Evolutionary conservation across 1,140 invertebrate genomes (phyloP), one percentile per base, ranked within the genome.

Genomic region (Galleria mellonella): DNA sequence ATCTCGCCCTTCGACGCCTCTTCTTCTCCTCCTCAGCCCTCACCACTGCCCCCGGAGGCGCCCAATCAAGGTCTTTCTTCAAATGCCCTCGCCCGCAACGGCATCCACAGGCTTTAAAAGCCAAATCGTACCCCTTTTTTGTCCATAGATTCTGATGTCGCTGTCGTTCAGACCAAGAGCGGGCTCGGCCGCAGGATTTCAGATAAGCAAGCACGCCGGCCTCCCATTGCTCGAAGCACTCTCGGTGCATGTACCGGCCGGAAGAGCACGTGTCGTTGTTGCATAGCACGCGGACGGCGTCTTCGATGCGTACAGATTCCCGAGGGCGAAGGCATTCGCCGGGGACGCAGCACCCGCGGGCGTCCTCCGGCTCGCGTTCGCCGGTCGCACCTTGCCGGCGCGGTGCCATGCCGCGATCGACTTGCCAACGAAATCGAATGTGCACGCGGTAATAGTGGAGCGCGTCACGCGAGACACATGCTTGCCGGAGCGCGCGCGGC

Each of bases 121-220:
- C 95, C 70, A 98, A 86, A 79, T 99, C 97, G 87, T 98, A 98
- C 9, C 96, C 97, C 82, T 97, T 97, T 84, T 98, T 98, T 30
- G 96, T 98, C 97, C 97, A 99, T 43, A 99, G 86, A 75, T 98
- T 97, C 85, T 98, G 96, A 54, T 94, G 90, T 10, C 96, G 90
- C 81, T 98, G 96, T 35, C 96, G 90, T 74, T 98, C 96, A 14
- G 95, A 96, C 97, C 97, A 98, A 41, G 93, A 95, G 10, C 96
- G 89, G 1, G 96, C 96, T 10, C 96, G 87, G 9, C 96, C 96
- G 83, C 94, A 96, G 5, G 93, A 93, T 70, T 96, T 95, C 33
- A 98, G 88, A 69, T 95, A 97, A 28, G 92, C 92, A 47, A 98
- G 88, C 10, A 98, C 93, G 4, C 91, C 90, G 73, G 93, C 91